These are phyloP conservation scores for Aplysina aerophoba DNA, from an alignment of 37 sponge, comb jelly and placozoan genomes.

Conservation along the genomic window DNA sequence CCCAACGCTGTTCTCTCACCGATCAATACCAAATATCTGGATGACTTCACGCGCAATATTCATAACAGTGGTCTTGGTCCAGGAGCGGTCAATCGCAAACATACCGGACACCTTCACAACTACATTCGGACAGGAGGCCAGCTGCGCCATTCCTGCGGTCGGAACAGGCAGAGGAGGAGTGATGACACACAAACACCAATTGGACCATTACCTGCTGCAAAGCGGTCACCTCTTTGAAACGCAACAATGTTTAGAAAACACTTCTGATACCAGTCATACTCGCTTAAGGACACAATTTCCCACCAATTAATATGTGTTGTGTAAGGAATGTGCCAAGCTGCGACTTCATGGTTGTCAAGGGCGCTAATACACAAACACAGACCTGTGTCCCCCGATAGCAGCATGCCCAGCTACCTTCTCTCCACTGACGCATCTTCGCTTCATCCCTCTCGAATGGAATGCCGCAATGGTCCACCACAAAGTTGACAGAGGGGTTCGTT, in stretches of 20 bases:
- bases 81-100: constrained; percentile 67
- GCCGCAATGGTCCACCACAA: constrained; percentile 90
- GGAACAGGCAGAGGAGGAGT: not conserved
- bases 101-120: constrained; percentile 74
- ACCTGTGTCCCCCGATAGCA: not conserved
- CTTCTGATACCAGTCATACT: too few relatives aligned
- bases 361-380: too few relatives aligned
- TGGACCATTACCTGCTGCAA: not conserved
- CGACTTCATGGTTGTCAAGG: too few relatives aligned
- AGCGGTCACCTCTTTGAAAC: not conserved
- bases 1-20: constrained; percentile 36
- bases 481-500: constrained; percentile 65
- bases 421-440: constrained; percentile 71
- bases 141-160: constrained; percentile 56
- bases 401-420: constrained; percentile 62
- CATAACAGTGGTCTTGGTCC: constrained; percentile 51
- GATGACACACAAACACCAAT: not conserved
- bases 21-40: constrained; percentile 68
- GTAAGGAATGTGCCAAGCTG: too few relatives aligned
- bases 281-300: too few relatives aligned
- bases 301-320: too few relatives aligned
- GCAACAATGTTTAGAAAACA: too few relatives aligned
- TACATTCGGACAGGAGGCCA: constrained; percentile 62
- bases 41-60: constrained; percentile 50
- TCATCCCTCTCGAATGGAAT: constrained; percentile 76